Base-by-base conservation (phyloP, 2,888 invertebrate species). In the Peribatodes rhomboidaria region DNA sequence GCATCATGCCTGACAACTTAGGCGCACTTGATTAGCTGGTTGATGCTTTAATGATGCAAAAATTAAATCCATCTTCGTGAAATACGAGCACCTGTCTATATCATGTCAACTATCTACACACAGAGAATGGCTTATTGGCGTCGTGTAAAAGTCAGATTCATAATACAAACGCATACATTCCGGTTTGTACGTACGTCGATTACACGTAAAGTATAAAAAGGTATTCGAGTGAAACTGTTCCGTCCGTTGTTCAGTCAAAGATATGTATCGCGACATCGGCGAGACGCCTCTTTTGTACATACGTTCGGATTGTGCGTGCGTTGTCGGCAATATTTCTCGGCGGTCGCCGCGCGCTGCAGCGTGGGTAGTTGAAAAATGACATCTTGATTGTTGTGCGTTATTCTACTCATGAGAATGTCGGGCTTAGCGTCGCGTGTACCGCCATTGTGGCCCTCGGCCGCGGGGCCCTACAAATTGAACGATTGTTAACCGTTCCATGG, bases 321-420 rank as follows among this genome's bases (percentile, higher is more conserved):
- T 83, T 89, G 90, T 90, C 86, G 87, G 86, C 89, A 86, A 92
- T 93, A 93, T 88, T 90, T 92, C 90, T 91, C 84, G 83, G 81
- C 82, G 79, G 80, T 78, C 77, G 74, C 80, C 78, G 83, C 83
- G 86, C 83, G 44, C 44, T 50, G 65, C 60, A 39, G 82, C 84
- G 93, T 93, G 92, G 93, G 92, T 90, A 91, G 93, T 91, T 93
- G 92, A 93, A 92, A 93, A 92, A 93, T 93, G 92, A 93, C 92
- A 93, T 93, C 93, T 92, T 92, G 92, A 92, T 93, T 93, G 92
- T 92, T 92, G 87, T 87, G 87, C 89, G 91, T 90, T 92, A 92
- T 90, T 90, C 90, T 86, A 88, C 89, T 90, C 88, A 91, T 90
- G 91, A 89, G 91, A 91, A 91, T 89, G 89, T 89, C 81, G 85